Conservation (phyloP, 92 coral and sea anemone species). For the Siderastrea radians region DNA sequence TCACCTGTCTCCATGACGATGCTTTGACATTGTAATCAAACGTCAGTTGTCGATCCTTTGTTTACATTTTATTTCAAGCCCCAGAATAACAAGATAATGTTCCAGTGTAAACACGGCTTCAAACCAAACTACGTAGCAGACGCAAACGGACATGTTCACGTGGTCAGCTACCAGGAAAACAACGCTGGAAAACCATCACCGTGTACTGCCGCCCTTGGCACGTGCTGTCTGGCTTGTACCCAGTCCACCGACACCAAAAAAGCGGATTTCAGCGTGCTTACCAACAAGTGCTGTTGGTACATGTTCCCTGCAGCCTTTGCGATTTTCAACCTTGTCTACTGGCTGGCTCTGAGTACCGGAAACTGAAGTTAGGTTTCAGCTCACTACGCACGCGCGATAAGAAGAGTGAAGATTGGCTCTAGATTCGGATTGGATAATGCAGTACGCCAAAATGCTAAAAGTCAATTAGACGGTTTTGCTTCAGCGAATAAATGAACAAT, state of each 20-base stretch:
- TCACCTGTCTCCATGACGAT: no score
- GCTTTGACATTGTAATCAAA: no score
- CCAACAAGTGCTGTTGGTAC: conserved; percentile 79
- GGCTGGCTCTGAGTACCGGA: conserved; percentile 53
- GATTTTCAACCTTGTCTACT: conserved; percentile 71
- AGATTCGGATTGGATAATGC: background rate
- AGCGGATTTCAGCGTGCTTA: conserved; percentile 59
- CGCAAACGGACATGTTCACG: conserved; percentile 80
- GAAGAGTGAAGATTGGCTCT: background rate
- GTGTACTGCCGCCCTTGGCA: background rate
- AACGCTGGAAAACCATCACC: conserved; percentile 18
- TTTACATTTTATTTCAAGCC: background rate
- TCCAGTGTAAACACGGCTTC: conserved; percentile 82
- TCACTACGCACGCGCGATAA: background rate
- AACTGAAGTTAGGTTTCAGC: background rate
- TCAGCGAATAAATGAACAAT: no score
- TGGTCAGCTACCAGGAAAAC: conserved; percentile 79
- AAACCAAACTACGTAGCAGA: conserved; percentile 91
- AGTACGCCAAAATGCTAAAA: background rate
- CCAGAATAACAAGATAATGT: conserved; percentile 72
- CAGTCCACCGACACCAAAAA: conserved; percentile 16
- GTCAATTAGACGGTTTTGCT: no score
- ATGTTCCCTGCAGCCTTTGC: conserved; percentile 74
- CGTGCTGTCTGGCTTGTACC: conserved; percentile 28
- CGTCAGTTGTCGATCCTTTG: no score